Conservation (phyloP, 2,797 vertebrate genomes). For the Brotula barbata region DNA sequence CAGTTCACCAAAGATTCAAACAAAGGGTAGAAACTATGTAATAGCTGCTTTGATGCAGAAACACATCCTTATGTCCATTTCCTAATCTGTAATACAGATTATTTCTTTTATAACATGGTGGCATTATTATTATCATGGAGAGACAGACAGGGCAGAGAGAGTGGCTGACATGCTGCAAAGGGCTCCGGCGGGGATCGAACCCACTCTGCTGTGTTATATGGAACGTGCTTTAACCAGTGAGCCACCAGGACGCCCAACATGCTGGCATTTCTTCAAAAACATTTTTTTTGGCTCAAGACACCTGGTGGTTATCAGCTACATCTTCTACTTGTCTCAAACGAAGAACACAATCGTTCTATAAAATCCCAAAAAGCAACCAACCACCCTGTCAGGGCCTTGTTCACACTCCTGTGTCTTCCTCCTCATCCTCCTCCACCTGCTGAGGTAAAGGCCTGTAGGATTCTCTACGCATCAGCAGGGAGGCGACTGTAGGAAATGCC, state of each 20-base stretch:
- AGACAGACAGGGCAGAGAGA: no score
- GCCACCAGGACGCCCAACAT: no score
- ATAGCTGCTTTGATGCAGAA: no score
- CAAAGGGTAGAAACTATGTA: conserved; percentile 9
- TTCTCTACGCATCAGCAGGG: conserved; percentile 67
- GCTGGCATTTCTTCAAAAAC: no score
- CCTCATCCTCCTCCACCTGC: conserved; percentile 71
- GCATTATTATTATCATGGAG: no score
- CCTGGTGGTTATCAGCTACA: not conserved
- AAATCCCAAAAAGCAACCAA: not conserved
- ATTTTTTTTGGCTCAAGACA: not conserved
- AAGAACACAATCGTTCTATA: not conserved
- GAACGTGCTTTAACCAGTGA: no score
- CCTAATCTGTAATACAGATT: conserved; percentile 15
- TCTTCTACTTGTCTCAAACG: not conserved
- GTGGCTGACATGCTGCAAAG: no score
- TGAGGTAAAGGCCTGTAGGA: conserved; percentile 78
- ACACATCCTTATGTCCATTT: conserved; percentile 1
- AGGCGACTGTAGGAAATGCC: conserved; percentile 48
- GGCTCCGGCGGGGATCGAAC: no score
- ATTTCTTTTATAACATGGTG: not conserved
- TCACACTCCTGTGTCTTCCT: conserved; percentile 73
- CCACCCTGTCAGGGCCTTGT: not conserved
- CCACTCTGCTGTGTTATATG: no score
- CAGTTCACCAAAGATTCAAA: conserved; percentile 21